Conservation (phyloP, 2,888 invertebrate genomes). For the Lasioglossum leucozonium region DNA sequence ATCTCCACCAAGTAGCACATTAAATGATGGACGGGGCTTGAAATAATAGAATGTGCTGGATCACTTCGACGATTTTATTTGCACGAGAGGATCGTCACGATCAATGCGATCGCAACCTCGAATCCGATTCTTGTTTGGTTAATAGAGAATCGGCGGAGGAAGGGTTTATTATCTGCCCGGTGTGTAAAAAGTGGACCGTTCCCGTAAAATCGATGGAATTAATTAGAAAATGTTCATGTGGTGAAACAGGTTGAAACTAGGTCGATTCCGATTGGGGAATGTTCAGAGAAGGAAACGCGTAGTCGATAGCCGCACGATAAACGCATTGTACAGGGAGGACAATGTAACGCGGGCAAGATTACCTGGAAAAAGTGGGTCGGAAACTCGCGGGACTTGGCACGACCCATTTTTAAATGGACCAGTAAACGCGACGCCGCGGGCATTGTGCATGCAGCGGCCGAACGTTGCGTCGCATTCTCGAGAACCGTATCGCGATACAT, state of each 20-base stretch:
- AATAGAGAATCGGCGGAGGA: too few species aligned
- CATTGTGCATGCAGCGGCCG: background rate
- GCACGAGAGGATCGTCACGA: background rate
- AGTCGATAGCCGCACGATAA: background rate
- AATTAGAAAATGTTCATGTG: too few species aligned
- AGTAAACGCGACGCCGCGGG: constrained; percentile 11
- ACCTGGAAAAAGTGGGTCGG: constrained; percentile 36
- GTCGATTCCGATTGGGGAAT: background rate
- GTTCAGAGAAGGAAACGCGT: background rate
- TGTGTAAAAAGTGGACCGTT: too few species aligned
- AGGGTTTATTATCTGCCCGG: too few species aligned
- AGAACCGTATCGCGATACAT: constrained; percentile 23
- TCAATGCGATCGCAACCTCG: background rate
- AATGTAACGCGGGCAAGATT: constrained; percentile 28
- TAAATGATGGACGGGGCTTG: background rate
- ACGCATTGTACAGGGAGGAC: constrained; percentile 30
- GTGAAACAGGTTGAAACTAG: background rate
- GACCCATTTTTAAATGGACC: constrained; percentile 54
- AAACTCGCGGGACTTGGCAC: constrained; percentile 17
- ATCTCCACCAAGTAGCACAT: background rate
- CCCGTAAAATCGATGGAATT: too few species aligned
- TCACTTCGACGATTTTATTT: background rate
- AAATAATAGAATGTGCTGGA: constrained; percentile 11
- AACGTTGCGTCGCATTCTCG: constrained; percentile 8
- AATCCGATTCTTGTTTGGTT: background rate